Evolutionary conservation across 2,797 vertebrate species (phyloP).

Genomic region (Alectoris magna): DNA sequence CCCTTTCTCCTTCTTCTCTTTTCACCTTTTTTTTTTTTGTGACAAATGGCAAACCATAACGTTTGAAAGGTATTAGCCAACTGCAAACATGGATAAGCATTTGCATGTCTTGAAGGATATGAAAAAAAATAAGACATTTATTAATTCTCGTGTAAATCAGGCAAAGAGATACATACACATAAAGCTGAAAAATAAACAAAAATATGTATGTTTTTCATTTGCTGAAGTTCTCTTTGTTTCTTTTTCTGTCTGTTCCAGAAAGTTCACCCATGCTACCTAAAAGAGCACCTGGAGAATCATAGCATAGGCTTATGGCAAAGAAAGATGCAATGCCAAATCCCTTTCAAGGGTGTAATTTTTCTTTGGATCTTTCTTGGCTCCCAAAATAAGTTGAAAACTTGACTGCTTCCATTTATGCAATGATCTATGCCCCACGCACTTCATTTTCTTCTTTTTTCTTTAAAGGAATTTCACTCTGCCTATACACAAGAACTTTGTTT

Average conservation of each 20-base stretch:
- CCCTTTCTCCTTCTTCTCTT: not conserved
- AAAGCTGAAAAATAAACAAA: not conserved
- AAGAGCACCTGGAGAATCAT: not conserved
- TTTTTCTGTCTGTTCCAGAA: not conserved
- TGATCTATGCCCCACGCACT: accelerated
- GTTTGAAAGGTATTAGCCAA: not conserved
- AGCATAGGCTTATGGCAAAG: not conserved
- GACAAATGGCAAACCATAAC: conserved; percentile 4
- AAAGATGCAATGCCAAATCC: not conserved
- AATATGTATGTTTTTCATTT: not conserved
- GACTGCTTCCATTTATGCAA: not conserved
- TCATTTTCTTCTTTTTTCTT: not conserved
- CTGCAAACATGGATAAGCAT: not conserved
- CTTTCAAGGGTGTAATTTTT: not conserved
- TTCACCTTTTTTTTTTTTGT: conserved; percentile 2
- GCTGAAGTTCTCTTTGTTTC: not conserved
- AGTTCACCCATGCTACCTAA: accelerated
- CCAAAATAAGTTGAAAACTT: not conserved
- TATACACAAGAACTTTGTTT: not conserved
- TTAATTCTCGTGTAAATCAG: not conserved
- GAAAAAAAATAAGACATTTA: not conserved
- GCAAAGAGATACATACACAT: accelerated
- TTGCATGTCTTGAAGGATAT: not conserved
- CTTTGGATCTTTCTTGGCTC: not conserved
- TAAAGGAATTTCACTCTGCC: not conserved